phyloP scores from a whole-genome alignment of 2,113 vertebrate species.

The Corythaixoides concolor region DNA sequence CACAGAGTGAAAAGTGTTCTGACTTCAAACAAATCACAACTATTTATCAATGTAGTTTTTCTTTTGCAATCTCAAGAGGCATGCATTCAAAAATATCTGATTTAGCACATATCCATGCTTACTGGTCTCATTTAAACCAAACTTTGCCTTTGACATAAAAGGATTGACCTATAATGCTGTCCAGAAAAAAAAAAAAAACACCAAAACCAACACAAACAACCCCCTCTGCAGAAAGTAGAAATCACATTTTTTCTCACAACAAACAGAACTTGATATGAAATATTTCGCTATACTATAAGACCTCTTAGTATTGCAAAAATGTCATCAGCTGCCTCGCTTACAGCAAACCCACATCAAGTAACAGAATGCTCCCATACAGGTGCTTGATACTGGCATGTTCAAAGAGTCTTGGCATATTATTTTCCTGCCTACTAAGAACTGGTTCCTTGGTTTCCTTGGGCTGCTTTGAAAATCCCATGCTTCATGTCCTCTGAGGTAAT shows the following conservation, averaged over 20 bases:
- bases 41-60: background rate
- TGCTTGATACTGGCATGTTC: background rate
- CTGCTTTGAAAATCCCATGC: background rate
- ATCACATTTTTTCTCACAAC: background rate
- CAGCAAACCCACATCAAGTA: background rate
- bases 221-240: background rate
- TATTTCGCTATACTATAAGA: background rate
- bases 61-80: background rate
- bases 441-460: background rate
- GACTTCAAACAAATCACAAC: conserved; percentile 20
- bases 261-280: background rate
- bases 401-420: fast-evolving
- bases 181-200: background rate
- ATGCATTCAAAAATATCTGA: background rate
- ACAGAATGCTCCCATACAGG: fast-evolving
- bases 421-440: background rate
- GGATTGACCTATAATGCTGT: background rate
- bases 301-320: background rate
- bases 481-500: background rate
- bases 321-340: background rate
- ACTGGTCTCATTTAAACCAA: background rate
- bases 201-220: background rate
- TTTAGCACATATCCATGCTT: background rate
- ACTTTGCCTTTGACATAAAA: background rate
- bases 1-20: conserved; percentile 10